Conservation (phyloP, 2,113 vertebrate genomes). For the Ceratotherium simum region DNA sequence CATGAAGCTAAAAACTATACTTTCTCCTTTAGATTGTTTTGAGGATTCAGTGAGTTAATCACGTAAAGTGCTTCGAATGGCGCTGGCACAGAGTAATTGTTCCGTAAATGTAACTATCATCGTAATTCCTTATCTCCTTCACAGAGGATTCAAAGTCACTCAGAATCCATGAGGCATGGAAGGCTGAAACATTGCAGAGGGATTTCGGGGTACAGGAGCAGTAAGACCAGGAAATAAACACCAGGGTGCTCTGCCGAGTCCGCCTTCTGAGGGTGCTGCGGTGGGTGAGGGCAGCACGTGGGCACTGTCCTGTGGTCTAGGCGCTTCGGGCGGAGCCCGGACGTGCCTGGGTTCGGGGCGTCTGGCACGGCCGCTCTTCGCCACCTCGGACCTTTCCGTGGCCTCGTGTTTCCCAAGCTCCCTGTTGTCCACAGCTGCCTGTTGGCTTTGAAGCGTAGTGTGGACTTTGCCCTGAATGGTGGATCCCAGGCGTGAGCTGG, state of each 20-base stretch:
- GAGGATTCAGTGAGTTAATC: not conserved
- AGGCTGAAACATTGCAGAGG: not conserved
- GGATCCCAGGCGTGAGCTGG: not conserved
- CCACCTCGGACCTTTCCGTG: not conserved
- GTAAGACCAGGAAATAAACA: not conserved
- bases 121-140: not conserved
- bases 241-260: too few relatives aligned
- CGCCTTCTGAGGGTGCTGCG: rapidly evolving
- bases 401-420: not conserved
- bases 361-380: not conserved
- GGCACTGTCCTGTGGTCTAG: too few relatives aligned
- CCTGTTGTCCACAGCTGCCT: rapidly evolving
- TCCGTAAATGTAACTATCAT: not conserved
- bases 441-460: not conserved
- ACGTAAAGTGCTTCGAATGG: not conserved
- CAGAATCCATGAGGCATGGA: rapidly evolving
- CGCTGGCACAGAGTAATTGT: not conserved
- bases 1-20: not conserved
- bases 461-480: not conserved
- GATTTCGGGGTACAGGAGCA: not conserved
- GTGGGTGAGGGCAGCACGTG: rapidly evolving
- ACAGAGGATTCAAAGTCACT: not conserved
- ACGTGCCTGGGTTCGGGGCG: not conserved
- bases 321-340: not conserved
- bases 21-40: not conserved